Percentiles rank a stretch among this genome's conserved stretches.
These are phyloP conservation scores for Aricia agestis DNA, from an alignment of 1,140 invertebrate genomes.

Conservation along the genomic window DNA sequence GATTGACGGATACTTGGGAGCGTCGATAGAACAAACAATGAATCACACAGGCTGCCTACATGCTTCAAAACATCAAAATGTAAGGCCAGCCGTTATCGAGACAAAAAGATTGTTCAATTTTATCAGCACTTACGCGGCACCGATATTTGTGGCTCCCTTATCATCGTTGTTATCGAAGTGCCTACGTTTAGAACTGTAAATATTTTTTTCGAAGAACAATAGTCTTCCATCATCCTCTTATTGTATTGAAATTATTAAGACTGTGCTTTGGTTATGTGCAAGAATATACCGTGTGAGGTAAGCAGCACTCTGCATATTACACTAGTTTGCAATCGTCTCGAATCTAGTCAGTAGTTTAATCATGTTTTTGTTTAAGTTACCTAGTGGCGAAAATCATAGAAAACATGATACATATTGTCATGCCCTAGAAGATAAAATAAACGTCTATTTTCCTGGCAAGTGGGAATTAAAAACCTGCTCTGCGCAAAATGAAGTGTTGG, in stretches of 20 bases:
- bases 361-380: too few relatives aligned
- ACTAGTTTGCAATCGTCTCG: neutral
- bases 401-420: too few relatives aligned
- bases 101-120: constrained; percentile 26
- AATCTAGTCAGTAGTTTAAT: too few relatives aligned
- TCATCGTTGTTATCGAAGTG: constrained; percentile 23
- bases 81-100: constrained; percentile 25
- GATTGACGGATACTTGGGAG: neutral
- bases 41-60: neutral
- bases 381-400: too few relatives aligned
- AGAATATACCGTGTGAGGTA: constrained; percentile 2
- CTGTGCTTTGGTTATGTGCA: neutral
- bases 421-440: too few relatives aligned
- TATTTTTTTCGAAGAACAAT: constrained; percentile 9
- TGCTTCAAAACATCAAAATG: constrained; percentile 17
- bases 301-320: neutral
- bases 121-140: constrained; percentile 35
- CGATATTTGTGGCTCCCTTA: constrained; percentile 29
- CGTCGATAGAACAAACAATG: neutral
- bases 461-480: too few relatives aligned
- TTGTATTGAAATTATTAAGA: neutral
- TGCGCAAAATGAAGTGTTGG: too few relatives aligned
- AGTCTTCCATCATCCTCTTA: neutral
- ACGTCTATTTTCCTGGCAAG: too few relatives aligned
- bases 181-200: neutral